phyloP scores from a whole-genome alignment of 2,113 vertebrate genomes.

The Chiloscyllium plagiosum region DNA sequence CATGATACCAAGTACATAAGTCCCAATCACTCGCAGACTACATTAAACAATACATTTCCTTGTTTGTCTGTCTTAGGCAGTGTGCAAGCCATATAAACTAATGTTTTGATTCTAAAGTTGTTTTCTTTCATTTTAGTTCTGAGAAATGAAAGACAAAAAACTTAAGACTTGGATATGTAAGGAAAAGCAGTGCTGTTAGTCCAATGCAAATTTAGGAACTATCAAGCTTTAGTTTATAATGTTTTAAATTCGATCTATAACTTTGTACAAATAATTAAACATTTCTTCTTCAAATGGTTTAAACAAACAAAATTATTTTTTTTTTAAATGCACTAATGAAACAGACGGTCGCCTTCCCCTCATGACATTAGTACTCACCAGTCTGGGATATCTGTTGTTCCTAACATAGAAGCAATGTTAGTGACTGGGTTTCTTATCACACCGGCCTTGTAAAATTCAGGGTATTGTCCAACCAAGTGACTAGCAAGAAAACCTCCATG shows the following conservation, averaged over 20 bases:
- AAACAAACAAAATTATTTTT: neutral
- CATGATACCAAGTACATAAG: no score
- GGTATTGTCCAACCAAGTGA: conserved; percentile 90
- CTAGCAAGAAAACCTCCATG: conserved; percentile 90
- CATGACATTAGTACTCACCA: conserved; percentile 64
- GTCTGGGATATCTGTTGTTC: conserved; percentile 86
- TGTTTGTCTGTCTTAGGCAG: no score
- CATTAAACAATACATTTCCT: no score
- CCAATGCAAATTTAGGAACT: neutral
- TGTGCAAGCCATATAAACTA: no score
- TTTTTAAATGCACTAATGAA: neutral
- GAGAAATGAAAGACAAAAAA: no score
- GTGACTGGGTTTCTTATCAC: conserved; percentile 79
- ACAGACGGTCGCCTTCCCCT: neutral
- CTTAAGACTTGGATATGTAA: neutral
- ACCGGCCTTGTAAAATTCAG: conserved; percentile 74
- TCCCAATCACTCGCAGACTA: no score
- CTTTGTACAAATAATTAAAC: neutral
- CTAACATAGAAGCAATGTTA: conserved; percentile 82
- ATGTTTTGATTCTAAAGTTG: no score
- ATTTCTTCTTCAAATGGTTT: neutral
- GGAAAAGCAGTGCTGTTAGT: neutral
- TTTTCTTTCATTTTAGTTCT: no score
- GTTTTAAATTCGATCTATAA: neutral
- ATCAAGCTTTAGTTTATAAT: neutral